Base-by-base conservation (phyloP, 2,888 invertebrate species). In the Agriotes lineatus region DNA sequence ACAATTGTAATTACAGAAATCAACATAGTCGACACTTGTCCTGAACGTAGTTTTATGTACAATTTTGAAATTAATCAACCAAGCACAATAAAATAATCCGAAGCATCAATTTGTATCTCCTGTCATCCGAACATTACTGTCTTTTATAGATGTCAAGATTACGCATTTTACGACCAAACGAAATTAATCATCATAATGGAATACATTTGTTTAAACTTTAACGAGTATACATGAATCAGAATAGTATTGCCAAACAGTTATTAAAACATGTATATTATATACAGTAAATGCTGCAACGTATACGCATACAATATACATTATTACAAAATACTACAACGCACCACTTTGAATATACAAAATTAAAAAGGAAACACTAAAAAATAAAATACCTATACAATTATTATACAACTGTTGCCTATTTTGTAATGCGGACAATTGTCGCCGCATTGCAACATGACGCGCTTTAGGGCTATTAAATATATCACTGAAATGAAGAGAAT, bases 281-380 rank as follows among this genome's bases (percentile, higher is more conserved):
- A 81, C 80, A 80, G 74, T 78, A 77, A 76, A 76, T 77, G 74
- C 67, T 70, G 59, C 72, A 78, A 76, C 75, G 76, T 75, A 78
- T 77, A 75, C 77, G 72, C 74, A 77, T 75, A 75, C 76, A 79
- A 79, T 80, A 77, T 79, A 79, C 79, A 81, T 77, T 79, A 78
- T 80, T 80, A 81, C 79, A 81, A 80, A 80, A 79, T 79, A 78
- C 79, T 79, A 80, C 79, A 80, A 77, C 74, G 79, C 79, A 80
- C 79, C 81, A 79, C 76, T 75, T 79, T 77, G 74, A 72, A 75
- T 78, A 77, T 77, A 78, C 76, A 75, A 73, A 73, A 73, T 72
- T 73, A 69, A 74, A 74, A 74, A 72, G 69, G 67, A 69, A 67
- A 71, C 45, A 52, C 58, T 71, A 66, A 68, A 60, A 67, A 63